Evolutionary conservation across 1,140 invertebrate genomes (phyloP), one percentile per base, ranked within the genome.

Genomic region (Nilaparvata lugens): DNA sequence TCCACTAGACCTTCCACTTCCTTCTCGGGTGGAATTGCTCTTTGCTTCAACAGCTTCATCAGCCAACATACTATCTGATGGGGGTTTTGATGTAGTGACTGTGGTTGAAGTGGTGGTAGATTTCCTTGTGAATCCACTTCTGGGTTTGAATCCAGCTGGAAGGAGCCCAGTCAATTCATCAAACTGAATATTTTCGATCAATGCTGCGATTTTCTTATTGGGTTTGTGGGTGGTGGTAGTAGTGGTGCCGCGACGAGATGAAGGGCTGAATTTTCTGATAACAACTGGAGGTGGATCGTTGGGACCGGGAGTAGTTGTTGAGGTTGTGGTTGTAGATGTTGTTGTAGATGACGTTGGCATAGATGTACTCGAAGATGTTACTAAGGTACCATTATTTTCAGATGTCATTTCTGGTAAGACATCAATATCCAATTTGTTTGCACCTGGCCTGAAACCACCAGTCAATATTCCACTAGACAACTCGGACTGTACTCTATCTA

Each of bases 401-500:
- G 78, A 75, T 45, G 78, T 79, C 62, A 80, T 78, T 69, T 83
- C 81, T 18, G 77, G 58, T 7, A 74, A 40, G 28, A 71, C 69
- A 51, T 76, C 72, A 21, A 75, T 43, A 25, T 76, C 72, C 4
- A 76, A 60, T 13, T 73, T 71, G 38, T 75, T 76, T 0, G 70
- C 72, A 5, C 71, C 66, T 2, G 68, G 72, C 14, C 73, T 67
- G 60, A 79, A 80, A 56, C 78, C 82, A 43, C 85, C 83, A 1
- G 80, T 82, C 2, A 91, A 72, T 45, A 91, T 80, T 53, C 84
- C 85, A 68, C 84, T 87, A 0, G 86, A 88, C 24, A 91, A 71
- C 71, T 90, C 88, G 0, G 88, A 91, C 65, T 91, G 88, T 11
- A 89, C 87, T 54, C 85, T 76, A 70, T 91, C 89, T 59, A 91